phyloP scores from a whole-genome alignment of 2,888 invertebrate genomes.

The Sarcophaga carnaria region DNA sequence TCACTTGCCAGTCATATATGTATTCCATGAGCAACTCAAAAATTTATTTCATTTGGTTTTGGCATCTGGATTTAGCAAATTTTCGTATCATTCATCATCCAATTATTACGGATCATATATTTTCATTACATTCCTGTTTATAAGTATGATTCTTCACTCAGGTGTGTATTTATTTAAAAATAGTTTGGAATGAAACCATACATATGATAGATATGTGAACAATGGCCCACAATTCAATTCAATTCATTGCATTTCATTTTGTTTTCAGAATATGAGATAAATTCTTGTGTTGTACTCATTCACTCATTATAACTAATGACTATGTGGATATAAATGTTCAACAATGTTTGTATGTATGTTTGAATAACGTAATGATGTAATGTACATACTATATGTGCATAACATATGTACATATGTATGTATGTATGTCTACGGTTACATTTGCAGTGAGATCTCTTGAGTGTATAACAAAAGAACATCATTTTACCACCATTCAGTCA shows the following conservation, averaged over 20 bases:
- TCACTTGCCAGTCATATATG: too few species aligned
- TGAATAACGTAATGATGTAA: background rate
- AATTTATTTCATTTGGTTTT: too few species aligned
- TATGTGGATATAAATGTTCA: background rate
- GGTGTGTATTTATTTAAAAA: slow-evolving; percentile 13
- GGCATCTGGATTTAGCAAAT: too few species aligned
- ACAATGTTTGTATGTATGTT: background rate
- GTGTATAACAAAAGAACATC: background rate
- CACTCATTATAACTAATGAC: background rate
- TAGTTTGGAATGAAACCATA: slow-evolving; percentile 17
- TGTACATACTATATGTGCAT: too few species aligned
- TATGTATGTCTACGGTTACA: background rate
- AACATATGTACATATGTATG: background rate
- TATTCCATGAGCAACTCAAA: too few species aligned
- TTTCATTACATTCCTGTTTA: slow-evolving; percentile 25
- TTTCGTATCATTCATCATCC: slow-evolving; percentile 35
- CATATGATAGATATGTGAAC: background rate
- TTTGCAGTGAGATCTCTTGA: background rate
- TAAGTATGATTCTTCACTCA: background rate
- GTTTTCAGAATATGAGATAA: background rate
- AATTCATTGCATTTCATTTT: slow-evolving; percentile 8
- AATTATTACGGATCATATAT: slow-evolving; percentile 51
- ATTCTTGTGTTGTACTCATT: background rate
- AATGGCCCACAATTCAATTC: background rate
- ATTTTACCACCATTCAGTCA: background rate